phyloP scores from a whole-genome alignment of 2,797 vertebrate genomes.

The Pseudochirops corinnae region DNA sequence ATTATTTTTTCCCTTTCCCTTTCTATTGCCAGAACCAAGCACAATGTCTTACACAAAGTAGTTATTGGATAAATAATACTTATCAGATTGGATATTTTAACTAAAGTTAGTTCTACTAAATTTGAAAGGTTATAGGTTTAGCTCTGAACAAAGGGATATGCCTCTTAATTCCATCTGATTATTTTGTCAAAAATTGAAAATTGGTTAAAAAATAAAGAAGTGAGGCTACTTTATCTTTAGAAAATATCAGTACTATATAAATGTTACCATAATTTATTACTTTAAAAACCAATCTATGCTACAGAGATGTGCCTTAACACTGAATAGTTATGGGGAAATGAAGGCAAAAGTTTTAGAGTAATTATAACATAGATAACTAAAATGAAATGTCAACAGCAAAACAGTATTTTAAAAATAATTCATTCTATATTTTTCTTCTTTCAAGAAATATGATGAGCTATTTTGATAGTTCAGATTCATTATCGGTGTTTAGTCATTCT shows the following conservation, averaged over 20 bases:
- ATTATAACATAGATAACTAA: background rate
- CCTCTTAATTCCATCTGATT: background rate
- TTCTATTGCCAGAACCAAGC: background rate
- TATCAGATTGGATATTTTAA: background rate
- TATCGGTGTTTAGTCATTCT: background rate
- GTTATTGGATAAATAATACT: background rate
- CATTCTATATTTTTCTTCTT: background rate
- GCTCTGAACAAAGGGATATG: background rate
- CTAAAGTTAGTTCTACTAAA: background rate
- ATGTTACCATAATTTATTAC: no score
- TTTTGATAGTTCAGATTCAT: background rate
- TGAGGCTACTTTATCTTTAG: background rate
- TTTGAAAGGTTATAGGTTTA: background rate
- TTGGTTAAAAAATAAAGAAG: background rate
- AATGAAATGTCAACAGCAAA: background rate
- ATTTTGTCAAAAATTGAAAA: background rate
- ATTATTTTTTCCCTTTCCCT: background rate
- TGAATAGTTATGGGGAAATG: background rate
- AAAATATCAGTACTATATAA: no score
- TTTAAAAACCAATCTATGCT: background rate
- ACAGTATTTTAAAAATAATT: background rate
- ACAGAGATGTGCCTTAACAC: background rate
- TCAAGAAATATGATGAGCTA: background rate
- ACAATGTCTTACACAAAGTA: background rate
- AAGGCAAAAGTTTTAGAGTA: background rate